Evolutionary conservation across 2,888 invertebrate genomes (phyloP).

Genomic region (Pheosia tremula): DNA sequence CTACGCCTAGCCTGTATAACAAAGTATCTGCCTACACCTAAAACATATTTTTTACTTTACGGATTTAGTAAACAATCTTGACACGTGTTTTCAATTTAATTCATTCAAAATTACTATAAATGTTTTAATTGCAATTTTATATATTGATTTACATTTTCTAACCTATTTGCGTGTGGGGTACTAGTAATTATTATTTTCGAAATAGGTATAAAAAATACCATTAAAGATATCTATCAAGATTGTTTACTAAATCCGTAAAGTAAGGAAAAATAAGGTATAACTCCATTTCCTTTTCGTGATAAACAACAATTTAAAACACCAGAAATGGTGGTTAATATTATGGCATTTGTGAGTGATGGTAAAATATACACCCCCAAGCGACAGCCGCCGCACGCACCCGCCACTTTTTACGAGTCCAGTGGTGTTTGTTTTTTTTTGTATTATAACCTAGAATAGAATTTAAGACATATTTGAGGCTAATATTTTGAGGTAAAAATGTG

Average conservation of each 20-base stretch:
- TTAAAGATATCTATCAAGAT: too few relatives aligned
- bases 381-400: conserved; percentile 25
- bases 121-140: too few relatives aligned
- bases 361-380: conserved; percentile 10
- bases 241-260: too few relatives aligned
- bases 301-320: conserved; percentile 14
- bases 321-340: conserved; percentile 19
- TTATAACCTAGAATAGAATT: not conserved
- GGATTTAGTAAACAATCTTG: too few relatives aligned
- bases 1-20: not conserved
- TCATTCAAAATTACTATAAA: too few relatives aligned
- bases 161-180: too few relatives aligned
- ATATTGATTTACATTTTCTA: too few relatives aligned
- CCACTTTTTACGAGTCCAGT: conserved; percentile 18
- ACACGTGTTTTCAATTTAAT: too few relatives aligned
- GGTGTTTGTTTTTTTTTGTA: not conserved
- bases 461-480: not conserved
- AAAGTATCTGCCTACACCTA: not conserved
- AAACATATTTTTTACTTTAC: not conserved
- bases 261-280: not conserved
- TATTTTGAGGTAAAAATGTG: not conserved
- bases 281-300: conserved; percentile 20
- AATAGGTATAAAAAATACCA: too few relatives aligned
- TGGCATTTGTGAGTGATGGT: conserved; percentile 21
- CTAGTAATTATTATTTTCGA: too few relatives aligned